These are phyloP conservation scores for Atta texana DNA, from an alignment of 1,140 invertebrate genomes.

Conservation along the genomic window DNA sequence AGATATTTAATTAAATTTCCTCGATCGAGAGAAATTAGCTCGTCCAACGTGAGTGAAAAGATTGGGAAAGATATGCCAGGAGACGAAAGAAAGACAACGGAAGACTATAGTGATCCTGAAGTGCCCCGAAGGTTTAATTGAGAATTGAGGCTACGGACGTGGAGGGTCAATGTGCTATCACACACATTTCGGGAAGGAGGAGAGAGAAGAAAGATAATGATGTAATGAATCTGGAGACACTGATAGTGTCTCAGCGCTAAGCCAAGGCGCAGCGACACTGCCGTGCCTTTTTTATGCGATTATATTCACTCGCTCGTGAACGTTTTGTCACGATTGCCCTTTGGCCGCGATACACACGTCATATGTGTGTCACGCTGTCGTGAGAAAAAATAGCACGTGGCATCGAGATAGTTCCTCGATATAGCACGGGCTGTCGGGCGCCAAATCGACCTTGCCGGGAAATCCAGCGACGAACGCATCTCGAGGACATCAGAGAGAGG, in stretches of 20 bases:
- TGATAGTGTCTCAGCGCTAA: too few species aligned
- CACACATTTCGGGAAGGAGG: neutral
- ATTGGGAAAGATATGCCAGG: neutral
- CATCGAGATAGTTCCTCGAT: neutral
- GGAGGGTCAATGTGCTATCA: neutral
- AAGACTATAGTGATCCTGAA: neutral
- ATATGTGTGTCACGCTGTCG: neutral
- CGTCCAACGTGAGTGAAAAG: neutral
- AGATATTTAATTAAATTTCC: neutral
- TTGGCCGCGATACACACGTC: neutral
- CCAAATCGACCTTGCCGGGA: neutral
- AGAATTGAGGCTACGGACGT: neutral
- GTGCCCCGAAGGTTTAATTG: neutral
- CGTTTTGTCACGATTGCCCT: neutral
- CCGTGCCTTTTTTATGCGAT: neutral
- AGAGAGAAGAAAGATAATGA: neutral
- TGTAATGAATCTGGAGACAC: neutral
- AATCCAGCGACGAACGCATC: neutral
- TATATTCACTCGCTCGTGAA: neutral
- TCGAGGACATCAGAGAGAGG: neutral
- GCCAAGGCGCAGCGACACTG: too few species aligned
- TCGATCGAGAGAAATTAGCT: neutral
- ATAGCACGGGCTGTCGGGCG: neutral
- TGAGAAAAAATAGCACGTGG: neutral
- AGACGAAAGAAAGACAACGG: neutral